Conservation (phyloP, 2,113 vertebrate genomes). For the Chionis minor region DNA sequence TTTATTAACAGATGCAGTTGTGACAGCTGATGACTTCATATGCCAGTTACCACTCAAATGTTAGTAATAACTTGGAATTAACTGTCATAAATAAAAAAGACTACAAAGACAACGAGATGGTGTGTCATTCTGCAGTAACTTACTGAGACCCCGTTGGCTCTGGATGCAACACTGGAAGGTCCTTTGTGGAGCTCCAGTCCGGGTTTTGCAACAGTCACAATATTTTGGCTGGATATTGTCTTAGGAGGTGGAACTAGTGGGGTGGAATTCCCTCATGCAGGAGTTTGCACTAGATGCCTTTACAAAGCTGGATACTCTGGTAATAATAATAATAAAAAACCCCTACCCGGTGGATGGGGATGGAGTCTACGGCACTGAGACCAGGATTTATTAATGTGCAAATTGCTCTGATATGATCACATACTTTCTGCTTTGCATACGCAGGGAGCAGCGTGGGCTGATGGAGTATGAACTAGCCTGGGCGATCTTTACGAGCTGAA, state of each 20-base stretch:
- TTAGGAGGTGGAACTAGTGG: conserved; percentile 71
- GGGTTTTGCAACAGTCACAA: conserved; percentile 72
- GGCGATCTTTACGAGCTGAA: conserved; percentile 45
- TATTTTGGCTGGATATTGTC: conserved; percentile 74
- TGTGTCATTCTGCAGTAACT: conserved; percentile 49
- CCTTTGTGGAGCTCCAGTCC: conserved; percentile 70
- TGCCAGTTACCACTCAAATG: conserved; percentile 43
- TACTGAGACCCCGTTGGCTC: conserved; percentile 49
- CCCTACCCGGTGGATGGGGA: conserved; percentile 18
- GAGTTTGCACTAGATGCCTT: conserved; percentile 68
- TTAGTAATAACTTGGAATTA: conserved; percentile 42
- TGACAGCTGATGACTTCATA: conserved; percentile 53
- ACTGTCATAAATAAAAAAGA: conserved; percentile 50
- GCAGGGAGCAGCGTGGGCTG: conserved; percentile 66
- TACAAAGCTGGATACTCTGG: conserved; percentile 59
- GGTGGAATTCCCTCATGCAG: conserved; percentile 73
- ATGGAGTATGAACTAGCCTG: conserved; percentile 46
- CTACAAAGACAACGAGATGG: conserved; percentile 59
- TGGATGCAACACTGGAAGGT: conserved; percentile 34
- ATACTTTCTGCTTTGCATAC: conserved; percentile 60
- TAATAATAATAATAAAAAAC: conserved; percentile 56
- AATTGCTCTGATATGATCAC: conserved; percentile 59
- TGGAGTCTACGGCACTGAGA: conserved; percentile 15
- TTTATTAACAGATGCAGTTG: conserved; percentile 59
- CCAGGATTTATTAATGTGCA: conserved; percentile 46